phyloP scores from a whole-genome alignment of 1,140 invertebrate species.

The Leucophenga varia region DNA sequence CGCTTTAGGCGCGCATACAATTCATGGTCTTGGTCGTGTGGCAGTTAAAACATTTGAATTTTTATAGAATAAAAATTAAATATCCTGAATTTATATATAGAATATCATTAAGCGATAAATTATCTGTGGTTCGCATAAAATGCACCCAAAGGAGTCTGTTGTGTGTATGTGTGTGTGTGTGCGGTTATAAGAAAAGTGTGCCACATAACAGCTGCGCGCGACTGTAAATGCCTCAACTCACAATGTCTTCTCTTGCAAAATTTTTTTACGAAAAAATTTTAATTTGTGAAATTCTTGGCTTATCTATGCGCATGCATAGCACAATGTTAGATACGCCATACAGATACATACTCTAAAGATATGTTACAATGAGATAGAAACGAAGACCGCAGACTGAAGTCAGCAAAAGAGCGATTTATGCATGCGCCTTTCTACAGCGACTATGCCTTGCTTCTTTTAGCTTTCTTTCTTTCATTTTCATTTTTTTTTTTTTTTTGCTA shows the following conservation, averaged over 20 bases:
- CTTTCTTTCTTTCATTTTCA: no score
- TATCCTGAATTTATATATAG: no score
- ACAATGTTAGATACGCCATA: no score
- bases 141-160: constrained; percentile 25
- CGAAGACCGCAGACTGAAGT: constrained; percentile 23
- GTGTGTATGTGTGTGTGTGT: constrained; percentile 21
- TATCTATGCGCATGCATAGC: constrained; percentile 38
- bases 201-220: constrained; percentile 9
- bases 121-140: constrained; percentile 51
- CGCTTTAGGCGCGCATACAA: constrained; percentile 20
- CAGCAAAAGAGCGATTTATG: constrained; percentile 17
- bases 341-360: constrained; percentile 11
- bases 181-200: constrained; percentile 4
- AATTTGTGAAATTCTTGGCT: constrained; percentile 51
- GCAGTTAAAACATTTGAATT: constrained; percentile 47
- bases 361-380: constrained; percentile 51
- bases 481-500: neutral
- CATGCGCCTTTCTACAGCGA: no score
- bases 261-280: constrained; percentile 52
- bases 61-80: no score
- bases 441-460: no score
- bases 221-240: no score
- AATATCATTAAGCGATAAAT: constrained; percentile 53
- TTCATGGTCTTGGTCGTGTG: constrained; percentile 24
- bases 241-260: no score